Evolutionary conservation across 2,888 invertebrate species (phyloP), one percentile per base, ranked within the genome.

Genomic region (Drosophila macrothrix): DNA sequence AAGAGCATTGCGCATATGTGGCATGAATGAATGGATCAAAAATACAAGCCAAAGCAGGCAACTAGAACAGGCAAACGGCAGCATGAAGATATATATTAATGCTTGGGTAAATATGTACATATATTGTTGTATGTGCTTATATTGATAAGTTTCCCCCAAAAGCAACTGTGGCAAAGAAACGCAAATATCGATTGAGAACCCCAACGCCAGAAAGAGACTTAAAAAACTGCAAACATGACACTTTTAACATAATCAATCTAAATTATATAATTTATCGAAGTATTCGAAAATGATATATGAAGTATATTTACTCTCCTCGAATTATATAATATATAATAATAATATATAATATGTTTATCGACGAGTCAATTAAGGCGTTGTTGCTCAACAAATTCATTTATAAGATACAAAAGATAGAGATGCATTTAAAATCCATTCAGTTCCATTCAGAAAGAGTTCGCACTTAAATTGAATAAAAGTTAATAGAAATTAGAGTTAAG

Each of bases 1-100:
- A 66, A 31, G 37, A 59, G 33, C 35, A 70, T 53, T 50, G 29
- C n/a, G 22, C 33, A 52, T 35, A 43, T 60, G 50, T 19, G n/a
- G 37, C 33, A 56, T n/a, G 29, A 19, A 35, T 29, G 25, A 12
- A 35, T 50, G 55, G 31, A 66, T 56, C 28, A 35, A 33, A 29
- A 69, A 29, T 16, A n/a, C 25, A 14, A 53, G 6, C 35, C 35
- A 37, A 10, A 25, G 25, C 50, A 29, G 50, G 28, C 50, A 46
- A 46, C 25, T 16, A 22, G 16, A 22, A 22, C 22, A 4, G 14
- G 5, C 33, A n/a, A 22, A 10, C 6, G 33, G 9, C 16, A 25
- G 25, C 46, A 46, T 4, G 25, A 25, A 25, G 16, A 25, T 22
- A 22, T 22, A 22, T 22, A 46, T 46, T 22, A 35, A 41, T n/a